These are phyloP conservation scores for Cosmia trapezina DNA, from an alignment of 2,888 invertebrate species.

Conservation along the genomic window DNA sequence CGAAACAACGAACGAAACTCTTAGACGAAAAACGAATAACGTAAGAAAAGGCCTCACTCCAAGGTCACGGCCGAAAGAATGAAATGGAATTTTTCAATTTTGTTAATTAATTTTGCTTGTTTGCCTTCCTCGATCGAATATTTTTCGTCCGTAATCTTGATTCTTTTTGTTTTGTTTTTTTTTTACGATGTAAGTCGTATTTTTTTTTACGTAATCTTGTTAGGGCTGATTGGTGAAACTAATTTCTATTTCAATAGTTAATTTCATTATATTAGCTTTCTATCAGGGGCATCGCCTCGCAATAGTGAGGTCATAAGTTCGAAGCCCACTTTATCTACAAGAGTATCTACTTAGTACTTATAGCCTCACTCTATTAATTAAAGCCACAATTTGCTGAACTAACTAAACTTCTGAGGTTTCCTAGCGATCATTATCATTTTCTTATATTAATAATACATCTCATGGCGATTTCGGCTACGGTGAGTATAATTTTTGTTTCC, in stretches of 20 bases:
- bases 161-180: slow-evolving; percentile 31
- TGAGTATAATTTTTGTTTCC: too few relatives aligned
- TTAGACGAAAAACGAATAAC: slow-evolving; percentile 21
- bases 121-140: slow-evolving; percentile 42
- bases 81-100: slow-evolving; percentile 60
- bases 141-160: slow-evolving; percentile 46
- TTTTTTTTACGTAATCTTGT: too few relatives aligned
- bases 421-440: not conserved
- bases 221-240: too few relatives aligned
- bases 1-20: slow-evolving; percentile 24
- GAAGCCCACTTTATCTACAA: slow-evolving; percentile 2
- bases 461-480: too few relatives aligned
- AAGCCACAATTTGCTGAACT: not conserved
- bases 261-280: not conserved
- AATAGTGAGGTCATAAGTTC: not conserved
- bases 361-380: not conserved
- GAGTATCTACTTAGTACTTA: not conserved
- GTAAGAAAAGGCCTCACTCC: slow-evolving; percentile 37
- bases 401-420: not conserved
- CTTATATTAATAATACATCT: too few relatives aligned
- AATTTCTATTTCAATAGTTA: too few relatives aligned
- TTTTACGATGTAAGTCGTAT: slow-evolving; percentile 8
- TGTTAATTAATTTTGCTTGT: slow-evolving; percentile 58
- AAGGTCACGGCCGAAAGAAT: slow-evolving; percentile 43
- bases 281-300: not conserved